These are phyloP conservation scores for Tricholauxania praeusta DNA, from an alignment of 2,888 invertebrate genomes.

Conservation along the genomic window DNA sequence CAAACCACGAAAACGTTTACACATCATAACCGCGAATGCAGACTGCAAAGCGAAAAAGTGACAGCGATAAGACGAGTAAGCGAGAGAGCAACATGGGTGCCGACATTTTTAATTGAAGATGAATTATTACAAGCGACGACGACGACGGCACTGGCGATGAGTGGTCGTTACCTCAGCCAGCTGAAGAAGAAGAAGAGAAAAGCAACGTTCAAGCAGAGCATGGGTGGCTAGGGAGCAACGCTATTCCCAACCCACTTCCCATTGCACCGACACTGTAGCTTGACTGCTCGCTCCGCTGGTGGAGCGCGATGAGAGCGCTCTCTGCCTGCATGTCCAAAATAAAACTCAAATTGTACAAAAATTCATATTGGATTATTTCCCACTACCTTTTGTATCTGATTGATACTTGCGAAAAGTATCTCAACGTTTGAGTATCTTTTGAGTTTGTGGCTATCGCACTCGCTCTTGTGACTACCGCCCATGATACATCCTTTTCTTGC, in stretches of 20 bases:
- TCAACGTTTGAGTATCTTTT: conserved; percentile 29
- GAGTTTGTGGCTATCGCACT: conserved; percentile 2
- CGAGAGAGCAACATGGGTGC: conserved; percentile 52
- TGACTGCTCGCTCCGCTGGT: not conserved
- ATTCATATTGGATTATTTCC: conserved; percentile 31
- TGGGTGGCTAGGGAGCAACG: conserved; percentile 1
- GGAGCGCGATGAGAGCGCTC: not conserved
- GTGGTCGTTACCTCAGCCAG: conserved; percentile 24
- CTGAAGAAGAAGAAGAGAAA: conserved; percentile 2
- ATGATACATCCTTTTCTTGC: not conserved
- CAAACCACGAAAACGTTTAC: conserved; percentile 66
- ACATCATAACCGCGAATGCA: conserved; percentile 60
- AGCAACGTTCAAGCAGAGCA: not conserved
- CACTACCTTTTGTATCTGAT: not conserved
- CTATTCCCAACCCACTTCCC: conserved; percentile 13
- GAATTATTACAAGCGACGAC: conserved; percentile 55
- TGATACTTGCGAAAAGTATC: conserved; percentile 22
- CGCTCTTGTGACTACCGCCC: not conserved
- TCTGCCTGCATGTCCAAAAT: not conserved
- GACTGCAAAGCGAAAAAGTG: conserved; percentile 16
- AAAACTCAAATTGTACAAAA: conserved; percentile 9
- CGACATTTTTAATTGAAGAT: conserved; percentile 67
- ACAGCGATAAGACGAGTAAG: conserved; percentile 31
- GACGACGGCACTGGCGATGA: conserved; percentile 28
- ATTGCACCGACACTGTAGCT: not conserved